Base-by-base conservation (phyloP, 2,113 vertebrate species). In the Silurus glanis region DNA sequence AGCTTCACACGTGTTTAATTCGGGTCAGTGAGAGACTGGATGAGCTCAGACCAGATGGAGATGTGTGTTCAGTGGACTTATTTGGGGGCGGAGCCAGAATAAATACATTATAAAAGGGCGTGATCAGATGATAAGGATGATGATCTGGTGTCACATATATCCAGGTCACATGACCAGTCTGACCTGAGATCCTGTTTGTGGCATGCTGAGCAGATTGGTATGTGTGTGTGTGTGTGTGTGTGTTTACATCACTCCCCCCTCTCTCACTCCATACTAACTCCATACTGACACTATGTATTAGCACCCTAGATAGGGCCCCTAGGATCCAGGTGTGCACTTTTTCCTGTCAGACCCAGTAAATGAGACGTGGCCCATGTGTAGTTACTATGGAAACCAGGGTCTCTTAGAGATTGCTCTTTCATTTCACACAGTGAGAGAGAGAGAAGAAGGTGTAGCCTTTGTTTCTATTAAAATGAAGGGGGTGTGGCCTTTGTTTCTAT, bases 311-410 rank as follows among this genome's bases (percentile, higher is more conserved):
- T 51, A 8, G 17, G 19, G 67, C 7, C 37, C 37, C 37, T 37
- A 37, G 37, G 37, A 37, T 37, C 37, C 47, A 45, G 17, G 49
- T 55, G 23, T 9, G 13, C 21, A 53, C 23, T 76, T 4, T 0
- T 2, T 10, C 74, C 21, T n/a, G 21, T 25, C 19, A 53, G 12
- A 9, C 0, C 21, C 47, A 14, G 21, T 17, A 47, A 21, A 19
- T 9, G 25, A 67, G 67, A 28, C 28, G 67, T 17, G 28, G 67
- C 67, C 64, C 14, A 25, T 12, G 4, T 67, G 12, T 90, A 90
- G 94, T 95, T 93, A 92, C 95, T 92, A 94, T 93, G 91, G 94
- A 92, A 94, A 95, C 94, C 91, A 88, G 87, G 92, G 94, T 92
- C 92, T 95, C 91, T 88, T 81, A 84, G 83, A 87, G 88, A 92